Evolutionary conservation across 2,888 invertebrate species (phyloP), one percentile per base, ranked within the genome.

Genomic region (Heliconius hortense): DNA sequence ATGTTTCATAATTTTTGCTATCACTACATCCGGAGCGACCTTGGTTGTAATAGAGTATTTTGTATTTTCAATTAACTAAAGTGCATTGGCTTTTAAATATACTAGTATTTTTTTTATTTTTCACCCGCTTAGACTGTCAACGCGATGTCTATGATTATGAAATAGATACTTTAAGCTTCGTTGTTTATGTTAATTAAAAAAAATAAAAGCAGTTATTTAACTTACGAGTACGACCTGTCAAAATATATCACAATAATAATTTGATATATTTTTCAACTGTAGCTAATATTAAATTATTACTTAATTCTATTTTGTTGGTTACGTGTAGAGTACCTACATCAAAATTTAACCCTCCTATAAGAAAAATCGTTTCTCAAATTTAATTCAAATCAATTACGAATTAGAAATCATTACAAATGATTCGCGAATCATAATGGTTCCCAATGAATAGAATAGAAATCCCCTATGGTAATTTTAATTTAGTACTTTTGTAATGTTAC

Each of bases 401-500:
- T 69, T 18, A 56, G 69, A 53, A 69, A n/a, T 39, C 21, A 69
- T 69, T 13, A 69, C 21, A 53, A n/a, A 28, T 69, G 56, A 56
- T 56, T 56, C 26, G 60, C 60, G 4, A 43, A 13, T 60, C 24
- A 60, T 1, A 60, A 35, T 26, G 59, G 24, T 60, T 71, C 39
- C 71, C 71, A 67, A 56, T 72, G 66, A 74, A 76, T 76, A 72
- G 67, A 28, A 73, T 74, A 77, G 78, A 76, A 75, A 67, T 78
- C 80, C 80, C 80, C 79, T 77, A 79, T 77, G 73, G 77, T 78
- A 77, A 79, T 80, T 79, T 78, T 74, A 72, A 76, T 76, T 75
- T 77, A 75, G 75, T 79, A 78, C 78, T 76, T 78, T 78, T 79
- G 78, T 79, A 77, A 81, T 76, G 76, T 75, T 74, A 80, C 81